Evolutionary conservation across 2,113 vertebrate genomes (phyloP), one percentile per base, ranked within the genome.

Genomic region (Macrotis lagotis): DNA sequence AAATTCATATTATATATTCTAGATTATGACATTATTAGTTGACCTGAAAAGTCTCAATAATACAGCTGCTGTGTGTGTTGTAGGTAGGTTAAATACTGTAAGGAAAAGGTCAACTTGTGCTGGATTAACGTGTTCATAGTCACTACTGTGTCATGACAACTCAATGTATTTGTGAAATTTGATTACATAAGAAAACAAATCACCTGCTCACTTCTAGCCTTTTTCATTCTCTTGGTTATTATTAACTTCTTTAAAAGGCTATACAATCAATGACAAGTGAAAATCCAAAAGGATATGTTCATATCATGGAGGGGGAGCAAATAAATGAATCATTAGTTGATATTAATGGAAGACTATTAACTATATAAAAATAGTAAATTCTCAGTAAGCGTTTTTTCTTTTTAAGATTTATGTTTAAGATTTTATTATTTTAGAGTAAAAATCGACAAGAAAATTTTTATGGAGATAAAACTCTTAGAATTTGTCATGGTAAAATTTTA

Each of bases 111-210:
- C 90, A 93, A 94, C 24, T 83, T 95, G 28, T 94, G 50, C 25
- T 48, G 48, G 25, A 51, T 92, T 25, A 95, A 59, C 26, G 90
- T 96, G 25, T 90, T 88, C 90, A 74, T 9, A 83, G 66, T 24
- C 51, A 51, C 49, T 92, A 6, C 1, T 37, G 3, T 95, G 48
- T 93, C 53, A 95, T 37, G n/a, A 83, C 16, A 92, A n/a, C 25
- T 95, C 44, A 83, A 91, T 53, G 92, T 95, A 91, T 48, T 93
- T 95, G 47, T 50, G 94, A 92, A 22, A 90, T 89, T 91, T 93
- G 93, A 91, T 44, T 83, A 83, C n/a, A 83, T 83, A 83, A 83
- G n/a, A 44, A 83, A 83, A 83, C 24, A 83, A 83, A 83, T 44
- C 66, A 83, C 66, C 37, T 83, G 16, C n/a, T 83, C 19, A 24